Percentiles rank a stretch among this genome's conserved stretches.
Evolutionary conservation across 2,113 vertebrate genomes (phyloP).

Genomic region (Crotalus horridus): DNA sequence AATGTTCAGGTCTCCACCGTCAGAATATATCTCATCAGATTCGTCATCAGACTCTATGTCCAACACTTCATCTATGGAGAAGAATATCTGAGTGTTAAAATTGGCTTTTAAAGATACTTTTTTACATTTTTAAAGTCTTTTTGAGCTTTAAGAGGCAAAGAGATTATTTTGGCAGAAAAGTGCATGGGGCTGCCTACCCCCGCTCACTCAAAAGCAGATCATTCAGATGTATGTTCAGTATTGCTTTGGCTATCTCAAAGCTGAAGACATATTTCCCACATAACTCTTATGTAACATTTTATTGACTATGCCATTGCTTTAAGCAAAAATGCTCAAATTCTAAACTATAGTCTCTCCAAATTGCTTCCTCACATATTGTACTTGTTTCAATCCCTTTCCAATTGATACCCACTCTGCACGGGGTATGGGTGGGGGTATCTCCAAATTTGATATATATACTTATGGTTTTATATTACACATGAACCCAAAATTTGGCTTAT

Average conservation of each 20-base stretch:
- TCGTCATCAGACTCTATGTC: not conserved
- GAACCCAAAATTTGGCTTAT: too few species aligned
- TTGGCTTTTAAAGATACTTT: not conserved
- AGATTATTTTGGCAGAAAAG: not conserved
- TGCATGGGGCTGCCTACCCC: not conserved
- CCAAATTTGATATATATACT: too few species aligned
- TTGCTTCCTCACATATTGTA: not conserved
- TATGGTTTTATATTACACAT: too few species aligned
- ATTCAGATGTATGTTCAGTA: not conserved
- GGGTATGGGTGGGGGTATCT: too few species aligned
- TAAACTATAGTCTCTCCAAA: not conserved
- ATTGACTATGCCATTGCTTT: not conserved
- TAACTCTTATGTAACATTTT: not conserved
- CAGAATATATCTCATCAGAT: not conserved
- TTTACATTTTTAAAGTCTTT: not conserved
- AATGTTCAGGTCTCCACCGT: not conserved
- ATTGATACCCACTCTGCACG: not conserved
- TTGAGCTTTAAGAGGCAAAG: not conserved
- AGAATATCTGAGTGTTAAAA: not conserved
- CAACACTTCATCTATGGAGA: not conserved
- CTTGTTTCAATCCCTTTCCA: not conserved
- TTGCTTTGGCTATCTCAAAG: not conserved
- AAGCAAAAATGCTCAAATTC: not conserved
- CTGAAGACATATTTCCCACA: not conserved
- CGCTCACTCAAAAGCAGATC: not conserved